Conservation (phyloP, 2,888 invertebrate genomes). For the Leucophenga maculata region DNA sequence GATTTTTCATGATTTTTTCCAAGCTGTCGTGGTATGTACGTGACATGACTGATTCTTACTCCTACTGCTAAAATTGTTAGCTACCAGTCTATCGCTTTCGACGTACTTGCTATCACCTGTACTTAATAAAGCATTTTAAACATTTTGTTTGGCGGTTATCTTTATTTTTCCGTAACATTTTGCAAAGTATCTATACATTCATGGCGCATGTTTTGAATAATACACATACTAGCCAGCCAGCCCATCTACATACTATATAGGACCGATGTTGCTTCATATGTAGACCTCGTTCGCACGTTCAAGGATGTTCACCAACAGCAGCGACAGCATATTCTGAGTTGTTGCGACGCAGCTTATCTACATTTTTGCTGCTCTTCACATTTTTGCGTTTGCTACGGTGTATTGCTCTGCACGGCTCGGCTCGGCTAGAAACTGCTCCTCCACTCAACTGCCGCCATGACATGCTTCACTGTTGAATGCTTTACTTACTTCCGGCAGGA, state of each 20-base stretch:
- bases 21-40: neutral
- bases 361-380: constrained; percentile 39
- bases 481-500: constrained; percentile 63
- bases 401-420: neutral
- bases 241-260: constrained; percentile 34
- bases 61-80: no score
- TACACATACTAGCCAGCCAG: constrained; percentile 34
- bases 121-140: constrained; percentile 19
- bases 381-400: constrained; percentile 35
- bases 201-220: constrained; percentile 63
- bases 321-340: constrained; percentile 25
- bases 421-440: neutral
- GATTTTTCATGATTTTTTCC: no score
- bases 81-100: no score
- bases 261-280: no score
- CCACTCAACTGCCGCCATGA: neutral
- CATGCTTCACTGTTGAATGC: constrained; percentile 65
- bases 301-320: neutral
- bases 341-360: constrained; percentile 63
- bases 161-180: constrained; percentile 2
- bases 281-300: no score
- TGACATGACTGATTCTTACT: neutral
- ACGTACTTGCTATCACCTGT: no score
- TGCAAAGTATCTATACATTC: constrained; percentile 52
- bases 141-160: constrained; percentile 17